Evolutionary conservation across 2,888 invertebrate species (phyloP).

Genomic region (Cryptophagus acutangulus): DNA sequence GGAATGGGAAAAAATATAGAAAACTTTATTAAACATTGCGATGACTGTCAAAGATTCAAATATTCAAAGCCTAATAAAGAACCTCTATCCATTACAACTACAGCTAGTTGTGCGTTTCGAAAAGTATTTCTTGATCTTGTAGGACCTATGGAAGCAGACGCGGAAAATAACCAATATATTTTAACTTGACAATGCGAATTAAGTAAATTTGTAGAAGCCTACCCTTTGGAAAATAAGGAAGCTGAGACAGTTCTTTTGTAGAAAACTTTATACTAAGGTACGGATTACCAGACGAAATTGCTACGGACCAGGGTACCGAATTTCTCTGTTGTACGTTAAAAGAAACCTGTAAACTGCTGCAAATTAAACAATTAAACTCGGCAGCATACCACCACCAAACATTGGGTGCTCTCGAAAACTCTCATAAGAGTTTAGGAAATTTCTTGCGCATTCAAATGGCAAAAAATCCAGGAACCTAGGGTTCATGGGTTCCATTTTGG

Average conservation of each 20-base stretch:
- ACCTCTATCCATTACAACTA: no score
- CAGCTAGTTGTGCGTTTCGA: no score
- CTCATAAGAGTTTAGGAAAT: constrained; percentile 17
- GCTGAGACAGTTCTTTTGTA: constrained; percentile 11
- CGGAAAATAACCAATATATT: no score
- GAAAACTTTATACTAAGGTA: constrained; percentile 15
- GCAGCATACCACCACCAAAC: constrained; percentile 17
- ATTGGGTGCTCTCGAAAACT: constrained; percentile 18
- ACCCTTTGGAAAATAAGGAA: constrained; percentile 10
- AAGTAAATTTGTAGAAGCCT: no score
- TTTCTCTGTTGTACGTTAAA: constrained; percentile 9
- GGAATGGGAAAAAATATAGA: no score
- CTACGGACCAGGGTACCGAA: constrained; percentile 18
- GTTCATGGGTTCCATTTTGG: constrained; percentile 13
- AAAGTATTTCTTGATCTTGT: no score
- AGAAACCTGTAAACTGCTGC: constrained; percentile 17
- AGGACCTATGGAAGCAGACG: no score
- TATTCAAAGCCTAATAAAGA: no score
- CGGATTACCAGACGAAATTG: constrained; percentile 16
- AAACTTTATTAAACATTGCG: no score
- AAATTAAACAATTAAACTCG: constrained; percentile 15
- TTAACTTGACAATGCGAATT: no score
- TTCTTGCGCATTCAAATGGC: constrained; percentile 18
- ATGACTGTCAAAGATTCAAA: no score
- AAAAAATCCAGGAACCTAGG: constrained; percentile 8